Percentiles rank a stretch among this genome's conserved stretches.
Conservation (phyloP, 2,888 invertebrate species). For the Netelia virgata region DNA sequence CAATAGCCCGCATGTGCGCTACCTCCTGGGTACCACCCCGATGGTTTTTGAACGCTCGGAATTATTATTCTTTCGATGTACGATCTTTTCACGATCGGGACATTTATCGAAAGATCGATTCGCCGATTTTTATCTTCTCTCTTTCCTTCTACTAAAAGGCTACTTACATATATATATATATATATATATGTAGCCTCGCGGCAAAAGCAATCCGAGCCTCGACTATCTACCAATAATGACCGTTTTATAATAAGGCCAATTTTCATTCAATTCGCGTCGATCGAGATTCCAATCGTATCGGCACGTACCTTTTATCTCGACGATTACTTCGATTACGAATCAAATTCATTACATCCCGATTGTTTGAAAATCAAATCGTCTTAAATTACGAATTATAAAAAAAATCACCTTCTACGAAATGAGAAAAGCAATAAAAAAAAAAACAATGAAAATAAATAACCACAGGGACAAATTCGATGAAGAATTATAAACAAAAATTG, state of each 20-base stretch:
- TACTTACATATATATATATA: too few relatives aligned
- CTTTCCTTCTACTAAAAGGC: background rate
- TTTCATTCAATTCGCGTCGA: background rate
- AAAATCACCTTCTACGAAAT: too few relatives aligned
- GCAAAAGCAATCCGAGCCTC: background rate
- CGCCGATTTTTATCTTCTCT: conserved; percentile 13
- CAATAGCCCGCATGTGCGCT: conserved; percentile 35
- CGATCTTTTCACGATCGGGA: conserved; percentile 47
- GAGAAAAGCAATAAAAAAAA: too few relatives aligned
- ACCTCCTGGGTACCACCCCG: background rate
- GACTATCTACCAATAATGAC: background rate
- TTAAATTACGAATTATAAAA: too few relatives aligned
- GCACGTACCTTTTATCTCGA: too few relatives aligned
- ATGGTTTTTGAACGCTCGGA: conserved; percentile 48
- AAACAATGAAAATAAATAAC: too few relatives aligned
- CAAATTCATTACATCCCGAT: too few relatives aligned
- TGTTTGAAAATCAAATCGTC: too few relatives aligned
- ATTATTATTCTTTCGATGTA: conserved; percentile 57
- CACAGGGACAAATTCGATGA: too few relatives aligned
- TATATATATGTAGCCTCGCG: background rate
- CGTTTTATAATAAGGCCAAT: background rate
- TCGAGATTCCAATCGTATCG: too few relatives aligned
- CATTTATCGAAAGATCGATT: conserved; percentile 54
- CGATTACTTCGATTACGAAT: too few relatives aligned
- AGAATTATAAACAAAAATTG: too few relatives aligned